These are phyloP conservation scores for Helicorthomorpha holstii DNA, from an alignment of 1,140 invertebrate genomes.

Conservation along the genomic window DNA sequence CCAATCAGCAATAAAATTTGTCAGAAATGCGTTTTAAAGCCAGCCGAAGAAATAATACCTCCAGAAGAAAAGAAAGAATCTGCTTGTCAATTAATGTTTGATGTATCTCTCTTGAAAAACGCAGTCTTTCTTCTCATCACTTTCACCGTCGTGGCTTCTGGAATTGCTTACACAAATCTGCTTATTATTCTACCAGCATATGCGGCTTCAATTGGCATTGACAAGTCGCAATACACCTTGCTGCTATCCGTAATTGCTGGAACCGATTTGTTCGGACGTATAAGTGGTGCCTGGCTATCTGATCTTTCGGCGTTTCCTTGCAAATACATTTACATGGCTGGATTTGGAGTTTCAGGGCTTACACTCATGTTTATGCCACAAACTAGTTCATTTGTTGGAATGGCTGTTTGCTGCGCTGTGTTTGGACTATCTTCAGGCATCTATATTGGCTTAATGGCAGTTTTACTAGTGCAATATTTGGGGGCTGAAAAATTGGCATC, in stretches of 20 bases:
- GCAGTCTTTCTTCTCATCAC: conserved; percentile 62
- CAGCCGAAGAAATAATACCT: no score
- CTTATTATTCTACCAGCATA: conserved; percentile 59
- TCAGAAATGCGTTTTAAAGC: no score
- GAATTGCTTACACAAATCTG: conserved; percentile 70
- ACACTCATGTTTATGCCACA: conserved; percentile 48
- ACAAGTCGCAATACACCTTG: conserved; percentile 45
- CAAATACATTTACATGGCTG: conserved; percentile 57
- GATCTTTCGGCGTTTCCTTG: conserved; percentile 53
- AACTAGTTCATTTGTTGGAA: conserved; percentile 35
- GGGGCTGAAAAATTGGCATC: conserved; percentile 63
- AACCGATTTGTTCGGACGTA: conserved; percentile 56
- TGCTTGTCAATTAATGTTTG: conserved; percentile 32
- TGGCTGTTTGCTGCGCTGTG: conserved; percentile 48
- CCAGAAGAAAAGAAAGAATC: not conserved
- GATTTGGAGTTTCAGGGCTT: conserved; percentile 53
- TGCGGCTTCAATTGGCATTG: conserved; percentile 44
- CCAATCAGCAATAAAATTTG: not conserved
- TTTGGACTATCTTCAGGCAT: conserved; percentile 66
- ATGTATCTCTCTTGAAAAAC: conserved; percentile 51
- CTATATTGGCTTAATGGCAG: conserved; percentile 66
- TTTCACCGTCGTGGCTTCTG: conserved; percentile 63
- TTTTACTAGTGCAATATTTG: conserved; percentile 68
- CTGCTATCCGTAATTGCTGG: conserved; percentile 58
- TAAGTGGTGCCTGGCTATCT: conserved; percentile 61